A percentile compares a stretch with the other conserved stretches of the same genome.
phyloP scores from a whole-genome alignment of 2,113 vertebrate species.

The Cavia porcellus region DNA sequence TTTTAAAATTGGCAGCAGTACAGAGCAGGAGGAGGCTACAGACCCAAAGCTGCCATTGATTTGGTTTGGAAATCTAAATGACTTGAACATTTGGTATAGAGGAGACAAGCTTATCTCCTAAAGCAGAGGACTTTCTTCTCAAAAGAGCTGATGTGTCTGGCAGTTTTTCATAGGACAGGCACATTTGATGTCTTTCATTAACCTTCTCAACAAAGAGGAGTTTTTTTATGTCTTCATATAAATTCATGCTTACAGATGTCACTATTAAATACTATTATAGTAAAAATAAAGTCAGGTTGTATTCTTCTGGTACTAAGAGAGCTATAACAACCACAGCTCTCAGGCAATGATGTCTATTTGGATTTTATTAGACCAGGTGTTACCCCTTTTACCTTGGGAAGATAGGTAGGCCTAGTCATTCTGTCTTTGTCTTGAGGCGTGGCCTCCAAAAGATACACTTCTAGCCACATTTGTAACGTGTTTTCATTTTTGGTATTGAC shows the following conservation, averaged over 20 bases:
- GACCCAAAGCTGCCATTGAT: background rate
- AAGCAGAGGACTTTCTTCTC: background rate
- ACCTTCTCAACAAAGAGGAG: background rate
- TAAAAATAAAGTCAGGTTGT: too few species aligned
- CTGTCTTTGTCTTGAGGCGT: too few species aligned
- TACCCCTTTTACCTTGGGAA: too few species aligned
- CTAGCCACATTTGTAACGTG: too few species aligned
- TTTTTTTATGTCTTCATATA: background rate
- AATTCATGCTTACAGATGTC: background rate
- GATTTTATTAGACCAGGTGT: too few species aligned
- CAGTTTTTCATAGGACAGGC: background rate
- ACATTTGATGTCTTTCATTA: background rate
- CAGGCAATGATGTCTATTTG: too few species aligned
- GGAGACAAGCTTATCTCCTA: background rate
- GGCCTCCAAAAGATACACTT: too few species aligned
- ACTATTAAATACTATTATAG: background rate
- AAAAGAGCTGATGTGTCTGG: background rate
- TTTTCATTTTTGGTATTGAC: too few species aligned
- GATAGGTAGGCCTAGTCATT: too few species aligned
- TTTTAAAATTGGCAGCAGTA: background rate
- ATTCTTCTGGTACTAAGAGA: too few species aligned
- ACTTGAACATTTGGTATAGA: background rate
- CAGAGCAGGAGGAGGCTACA: background rate
- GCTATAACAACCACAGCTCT: too few species aligned
- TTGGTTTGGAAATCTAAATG: background rate